A percentile compares a stretch with the other conserved stretches of the same genome.
These are phyloP conservation scores for Sebastes taczanowskii DNA, from an alignment of 2,797 vertebrate species.

Conservation along the genomic window DNA sequence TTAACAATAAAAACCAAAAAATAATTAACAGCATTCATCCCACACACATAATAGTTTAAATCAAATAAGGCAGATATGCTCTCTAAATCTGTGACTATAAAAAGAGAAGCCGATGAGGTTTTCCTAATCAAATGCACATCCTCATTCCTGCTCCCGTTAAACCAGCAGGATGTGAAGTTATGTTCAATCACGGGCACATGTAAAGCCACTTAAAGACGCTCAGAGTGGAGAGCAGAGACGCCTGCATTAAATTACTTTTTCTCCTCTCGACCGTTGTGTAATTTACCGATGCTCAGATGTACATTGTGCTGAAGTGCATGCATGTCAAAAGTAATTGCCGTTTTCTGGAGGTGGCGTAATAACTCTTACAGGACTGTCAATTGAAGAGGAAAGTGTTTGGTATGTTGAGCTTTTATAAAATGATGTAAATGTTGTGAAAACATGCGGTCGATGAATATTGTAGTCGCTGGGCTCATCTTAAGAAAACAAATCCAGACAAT, in stretches of 20 bases:
- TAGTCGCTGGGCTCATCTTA: neutral
- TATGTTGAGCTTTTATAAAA: neutral
- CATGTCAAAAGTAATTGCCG: conserved; percentile 16
- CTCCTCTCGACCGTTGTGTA: conserved; percentile 1
- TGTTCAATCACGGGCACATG: conserved; percentile 34
- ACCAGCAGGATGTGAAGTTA: conserved; percentile 22
- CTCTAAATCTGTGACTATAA: conserved; percentile 13
- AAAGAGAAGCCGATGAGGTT: conserved; percentile 18
- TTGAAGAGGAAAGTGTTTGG: neutral
- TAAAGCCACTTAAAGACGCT: conserved; percentile 31
- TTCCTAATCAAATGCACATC: neutral
- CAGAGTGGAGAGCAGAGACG: conserved; percentile 9
- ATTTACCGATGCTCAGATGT: conserved; percentile 23
- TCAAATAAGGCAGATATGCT: neutral
- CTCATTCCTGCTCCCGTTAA: neutral
- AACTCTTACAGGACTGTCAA: conserved; percentile 8
- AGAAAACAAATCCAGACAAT: conserved; percentile 26
- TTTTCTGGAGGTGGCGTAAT: conserved; percentile 11
- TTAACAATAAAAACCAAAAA: neutral
- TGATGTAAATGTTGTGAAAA: neutral
- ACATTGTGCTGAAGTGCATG: conserved; percentile 28
- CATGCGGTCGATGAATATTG: neutral
- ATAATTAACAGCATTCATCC: neutral
- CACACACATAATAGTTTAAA: neutral
- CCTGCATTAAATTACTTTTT: conserved; percentile 25